Percentiles rank a stretch among this genome's conserved stretches.
These are phyloP conservation scores for Orestias chungarensis DNA, from an alignment of 2,797 vertebrate genomes.

Conservation along the genomic window DNA sequence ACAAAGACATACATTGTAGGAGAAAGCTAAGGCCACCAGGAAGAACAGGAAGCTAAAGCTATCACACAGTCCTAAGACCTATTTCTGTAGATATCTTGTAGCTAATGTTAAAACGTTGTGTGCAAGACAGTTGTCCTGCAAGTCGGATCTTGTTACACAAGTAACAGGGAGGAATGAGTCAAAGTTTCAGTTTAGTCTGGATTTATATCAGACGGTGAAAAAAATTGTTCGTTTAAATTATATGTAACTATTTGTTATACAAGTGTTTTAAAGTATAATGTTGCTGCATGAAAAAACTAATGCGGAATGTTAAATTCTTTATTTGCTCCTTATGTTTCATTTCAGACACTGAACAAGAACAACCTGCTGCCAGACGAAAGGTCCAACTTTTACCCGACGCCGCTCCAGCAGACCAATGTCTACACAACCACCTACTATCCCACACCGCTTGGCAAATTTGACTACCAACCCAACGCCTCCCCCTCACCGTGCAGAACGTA, in stretches of 20 bases:
- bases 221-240: background rate
- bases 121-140: background rate
- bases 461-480: conserved; percentile 94
- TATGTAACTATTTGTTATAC: background rate
- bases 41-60: background rate
- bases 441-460: conserved; percentile 90
- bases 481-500: conserved; percentile 96
- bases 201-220: too few relatives aligned
- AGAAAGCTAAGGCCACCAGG: background rate
- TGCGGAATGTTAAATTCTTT: background rate
- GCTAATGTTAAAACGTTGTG: background rate
- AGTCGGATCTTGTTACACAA: background rate
- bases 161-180: too few relatives aligned
- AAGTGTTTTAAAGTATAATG: background rate
- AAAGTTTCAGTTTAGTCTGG: too few relatives aligned
- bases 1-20: background rate
- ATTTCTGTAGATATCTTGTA: background rate
- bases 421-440: conserved; percentile 99
- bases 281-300: background rate
- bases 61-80: background rate
- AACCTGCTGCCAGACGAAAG: conserved; percentile 96
- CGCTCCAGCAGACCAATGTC: conserved; percentile 95
- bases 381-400: conserved; percentile 90
- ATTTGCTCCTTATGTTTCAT: conserved; percentile 28
- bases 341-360: conserved; percentile 98